Base-by-base conservation (phyloP, 2,113 vertebrate genomes). In the Mesitornis unicolor region DNA sequence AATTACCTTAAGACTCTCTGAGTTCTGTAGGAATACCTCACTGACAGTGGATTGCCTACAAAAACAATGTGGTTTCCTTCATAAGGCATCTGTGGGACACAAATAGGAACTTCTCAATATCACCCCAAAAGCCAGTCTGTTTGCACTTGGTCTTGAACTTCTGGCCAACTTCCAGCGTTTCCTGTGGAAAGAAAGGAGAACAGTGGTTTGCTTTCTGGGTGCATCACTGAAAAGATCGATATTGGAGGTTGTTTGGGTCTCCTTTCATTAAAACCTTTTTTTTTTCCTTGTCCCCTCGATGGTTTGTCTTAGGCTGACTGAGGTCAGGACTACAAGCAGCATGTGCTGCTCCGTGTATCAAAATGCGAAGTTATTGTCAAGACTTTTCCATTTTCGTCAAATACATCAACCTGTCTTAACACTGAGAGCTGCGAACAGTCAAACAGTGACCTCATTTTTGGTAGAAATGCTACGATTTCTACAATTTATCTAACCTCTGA, bases 211-310 rank as follows among this genome's bases (percentile, higher is more conserved):
- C 12, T 73, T 93, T 84, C 51, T 38, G 76, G 15, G 8, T 68
- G 31, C 25, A 16, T 68, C 16, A 35, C 38, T 45, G 43, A 19
- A 47, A 79, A 53, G 9, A 28, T 8, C 0, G 0, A 21, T 48
- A 14, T 13, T 79, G 25, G 20, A 48, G 25, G 10, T 45, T 51
- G 19, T 35, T 84, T 59, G 19, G 9, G 33, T 71, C 25, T 13
- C 18, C 17, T 76, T 82, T 71, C 33, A 71, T 56, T 35, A 68
- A 87, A 42, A 13, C 1, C 35, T 1, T 50, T n/a, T 75, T 48
- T 29, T 33, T 36, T 28, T 29, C 33, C 29, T 25, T n/a, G 64
- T 69, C 15, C 53, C 64, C 36, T 92, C 67, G 29, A 47, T 61
- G 38, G 18, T 13, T 33, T 47, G 82, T 60, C 40, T 80, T 82